A percentile compares a stretch with the other conserved stretches of the same genome.
Conservation (phyloP, 2,797 vertebrate genomes). For the Spea hammondii region DNA sequence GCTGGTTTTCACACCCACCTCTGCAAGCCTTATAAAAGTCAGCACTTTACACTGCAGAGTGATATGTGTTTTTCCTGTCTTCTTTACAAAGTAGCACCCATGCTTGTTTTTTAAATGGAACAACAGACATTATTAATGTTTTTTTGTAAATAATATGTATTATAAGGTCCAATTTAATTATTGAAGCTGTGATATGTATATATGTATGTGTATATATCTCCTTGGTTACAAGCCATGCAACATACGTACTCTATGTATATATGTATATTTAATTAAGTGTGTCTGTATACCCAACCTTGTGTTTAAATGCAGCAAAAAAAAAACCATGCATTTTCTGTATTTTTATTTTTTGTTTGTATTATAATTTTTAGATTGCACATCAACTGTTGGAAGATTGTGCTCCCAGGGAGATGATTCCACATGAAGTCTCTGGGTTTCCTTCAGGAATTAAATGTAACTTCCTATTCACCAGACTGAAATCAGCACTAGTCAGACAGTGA, state of each 20-base stretch:
- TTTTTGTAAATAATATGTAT: background rate
- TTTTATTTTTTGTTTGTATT: background rate
- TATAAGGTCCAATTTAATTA: background rate
- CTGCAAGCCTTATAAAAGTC: slow-evolving; percentile 46
- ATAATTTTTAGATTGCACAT: slow-evolving; percentile 75
- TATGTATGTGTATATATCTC: no score
- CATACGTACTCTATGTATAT: no score
- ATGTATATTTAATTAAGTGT: no score
- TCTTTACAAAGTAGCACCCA: background rate
- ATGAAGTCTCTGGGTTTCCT: slow-evolving; percentile 89
- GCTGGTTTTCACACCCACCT: slow-evolving; percentile 49
- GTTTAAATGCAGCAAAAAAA: no score
- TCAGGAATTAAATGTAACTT: slow-evolving; percentile 86
- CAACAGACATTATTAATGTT: background rate
- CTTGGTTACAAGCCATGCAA: no score
- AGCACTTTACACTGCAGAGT: slow-evolving; percentile 28
- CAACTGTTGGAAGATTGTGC: slow-evolving; percentile 72
- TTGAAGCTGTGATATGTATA: no score
- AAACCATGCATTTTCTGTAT: no score
- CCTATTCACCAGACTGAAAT: slow-evolving; percentile 77
- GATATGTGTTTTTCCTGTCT: slow-evolving; percentile 11
- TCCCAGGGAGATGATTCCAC: slow-evolving; percentile 97
- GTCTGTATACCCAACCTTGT: no score
- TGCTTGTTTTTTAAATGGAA: background rate
- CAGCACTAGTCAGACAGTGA: slow-evolving; percentile 81